These are phyloP conservation scores for Cyphomyrus discorhynchus DNA, from an alignment of 2,113 vertebrate genomes.

Conservation along the genomic window DNA sequence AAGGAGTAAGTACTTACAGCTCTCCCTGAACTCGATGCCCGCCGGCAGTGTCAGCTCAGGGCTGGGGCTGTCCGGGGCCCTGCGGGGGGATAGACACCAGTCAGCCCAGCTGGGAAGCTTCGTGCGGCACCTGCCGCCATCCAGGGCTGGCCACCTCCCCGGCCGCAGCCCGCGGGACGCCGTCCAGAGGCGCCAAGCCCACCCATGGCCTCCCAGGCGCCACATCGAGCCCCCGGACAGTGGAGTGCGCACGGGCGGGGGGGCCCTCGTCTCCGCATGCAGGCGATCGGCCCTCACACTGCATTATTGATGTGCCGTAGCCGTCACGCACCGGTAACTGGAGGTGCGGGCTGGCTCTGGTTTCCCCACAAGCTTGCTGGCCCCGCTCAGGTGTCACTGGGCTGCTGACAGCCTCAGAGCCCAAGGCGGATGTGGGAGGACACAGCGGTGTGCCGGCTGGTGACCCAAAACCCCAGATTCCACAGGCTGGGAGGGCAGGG, in stretches of 20 bases:
- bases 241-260: background rate
- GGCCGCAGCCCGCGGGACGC: slow-evolving; percentile 23
- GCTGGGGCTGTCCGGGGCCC: slow-evolving; percentile 72
- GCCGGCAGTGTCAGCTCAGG: slow-evolving; percentile 83
- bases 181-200: background rate
- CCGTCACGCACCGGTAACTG: background rate
- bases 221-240: background rate
- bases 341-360: background rate
- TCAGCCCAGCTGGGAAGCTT: slow-evolving; percentile 29
- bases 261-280: background rate
- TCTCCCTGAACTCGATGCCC: slow-evolving; percentile 93
- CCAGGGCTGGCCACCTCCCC: slow-evolving; percentile 25
- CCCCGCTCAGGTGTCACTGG: background rate
- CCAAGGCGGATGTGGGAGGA: background rate
- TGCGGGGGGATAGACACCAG: slow-evolving; percentile 44
- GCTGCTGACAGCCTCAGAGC: background rate
- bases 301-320: slow-evolving; percentile 38
- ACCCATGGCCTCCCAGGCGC: background rate
- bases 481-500: background rate
- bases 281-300: background rate
- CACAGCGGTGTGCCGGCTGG: background rate
- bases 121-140: slow-evolving; percentile 12
- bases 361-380: background rate
- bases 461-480: background rate
- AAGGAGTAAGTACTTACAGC: slow-evolving; percentile 70